A percentile compares a stretch with the other conserved stretches of the same genome.
Evolutionary conservation across 2,888 invertebrate species (phyloP).

Genomic region (Andrena bucephala): DNA sequence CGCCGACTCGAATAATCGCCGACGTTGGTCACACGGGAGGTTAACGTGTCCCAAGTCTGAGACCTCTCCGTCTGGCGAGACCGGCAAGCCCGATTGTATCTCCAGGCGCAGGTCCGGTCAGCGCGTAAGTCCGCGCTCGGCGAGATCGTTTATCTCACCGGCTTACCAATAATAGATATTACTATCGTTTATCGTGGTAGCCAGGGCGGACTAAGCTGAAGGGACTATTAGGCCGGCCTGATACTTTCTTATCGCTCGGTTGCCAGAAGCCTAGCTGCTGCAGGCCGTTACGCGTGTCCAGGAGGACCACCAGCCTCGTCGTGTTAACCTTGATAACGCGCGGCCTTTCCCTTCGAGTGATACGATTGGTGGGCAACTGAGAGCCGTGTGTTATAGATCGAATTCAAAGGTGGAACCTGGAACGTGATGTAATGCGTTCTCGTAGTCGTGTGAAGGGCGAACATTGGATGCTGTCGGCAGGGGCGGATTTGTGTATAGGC

Average conservation of each 20-base stretch:
- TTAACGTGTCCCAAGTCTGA: too few species aligned
- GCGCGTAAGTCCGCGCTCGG: conserved; percentile 8
- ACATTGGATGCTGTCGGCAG: too few species aligned
- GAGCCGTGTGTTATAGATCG: too few species aligned
- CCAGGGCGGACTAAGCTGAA: conserved; percentile 65
- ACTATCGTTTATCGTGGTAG: conserved; percentile 77
- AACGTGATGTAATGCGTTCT: too few species aligned
- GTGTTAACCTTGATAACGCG: conserved; percentile 9
- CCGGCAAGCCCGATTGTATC: conserved; percentile 11
- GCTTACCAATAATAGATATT: conserved; percentile 79
- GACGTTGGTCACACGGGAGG: too few species aligned
- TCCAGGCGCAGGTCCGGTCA: conserved; percentile 5
- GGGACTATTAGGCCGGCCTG: conserved; percentile 70
- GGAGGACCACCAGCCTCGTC: background rate
- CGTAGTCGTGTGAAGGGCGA: too few species aligned
- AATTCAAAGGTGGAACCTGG: too few species aligned
- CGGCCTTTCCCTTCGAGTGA: background rate
- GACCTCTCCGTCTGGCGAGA: too few species aligned
- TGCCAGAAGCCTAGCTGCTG: conserved; percentile 56
- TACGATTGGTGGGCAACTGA: too few species aligned
- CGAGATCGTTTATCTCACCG: conserved; percentile 70
- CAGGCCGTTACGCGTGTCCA: conserved; percentile 37
- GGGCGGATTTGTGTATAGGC: too few species aligned
- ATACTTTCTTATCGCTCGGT: conserved; percentile 71
- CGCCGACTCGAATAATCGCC: too few species aligned